Evolutionary conservation across 2,888 invertebrate genomes (phyloP).

Genomic region (Adelognathus sp.): DNA sequence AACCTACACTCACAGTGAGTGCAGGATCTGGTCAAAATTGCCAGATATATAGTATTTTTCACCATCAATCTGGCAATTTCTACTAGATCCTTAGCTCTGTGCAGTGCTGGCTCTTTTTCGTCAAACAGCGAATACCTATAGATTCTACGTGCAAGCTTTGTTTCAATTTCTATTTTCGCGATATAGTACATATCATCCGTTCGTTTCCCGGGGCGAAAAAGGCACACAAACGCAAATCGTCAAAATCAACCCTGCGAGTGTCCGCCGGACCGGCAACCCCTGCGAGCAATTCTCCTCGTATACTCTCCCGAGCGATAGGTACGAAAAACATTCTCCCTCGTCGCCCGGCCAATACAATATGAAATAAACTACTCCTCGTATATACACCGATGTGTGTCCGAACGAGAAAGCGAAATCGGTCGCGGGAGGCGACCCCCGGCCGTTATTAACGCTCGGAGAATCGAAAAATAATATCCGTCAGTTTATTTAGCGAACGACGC

Average conservation of each 20-base stretch:
- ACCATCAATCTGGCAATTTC: too few species aligned
- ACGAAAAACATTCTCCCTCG: not conserved
- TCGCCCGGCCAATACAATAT: not conserved
- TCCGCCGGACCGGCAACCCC: not conserved
- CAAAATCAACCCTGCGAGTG: not conserved
- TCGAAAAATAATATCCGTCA: constrained; percentile 79
- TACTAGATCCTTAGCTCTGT: too few species aligned
- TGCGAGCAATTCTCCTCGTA: not conserved
- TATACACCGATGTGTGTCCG: not conserved
- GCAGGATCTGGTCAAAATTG: too few species aligned
- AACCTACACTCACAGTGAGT: too few species aligned
- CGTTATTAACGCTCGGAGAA: constrained; percentile 67
- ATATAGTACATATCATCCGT: too few species aligned
- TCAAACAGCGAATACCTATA: too few species aligned
- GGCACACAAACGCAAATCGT: not conserved
- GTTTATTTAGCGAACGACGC: constrained; percentile 76
- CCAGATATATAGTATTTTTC: too few species aligned
- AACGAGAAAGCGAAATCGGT: not conserved
- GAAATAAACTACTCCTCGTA: constrained; percentile 12
- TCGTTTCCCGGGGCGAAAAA: too few species aligned
- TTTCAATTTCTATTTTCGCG: too few species aligned
- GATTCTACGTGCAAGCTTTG: too few species aligned
- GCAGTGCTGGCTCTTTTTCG: too few species aligned
- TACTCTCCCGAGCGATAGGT: too few species aligned
- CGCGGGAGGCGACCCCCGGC: not conserved